Percentiles rank a stretch among this genome's conserved stretches.
phyloP scores from a whole-genome alignment of 2,797 vertebrate genomes.

The Crenichthys baileyi region DNA sequence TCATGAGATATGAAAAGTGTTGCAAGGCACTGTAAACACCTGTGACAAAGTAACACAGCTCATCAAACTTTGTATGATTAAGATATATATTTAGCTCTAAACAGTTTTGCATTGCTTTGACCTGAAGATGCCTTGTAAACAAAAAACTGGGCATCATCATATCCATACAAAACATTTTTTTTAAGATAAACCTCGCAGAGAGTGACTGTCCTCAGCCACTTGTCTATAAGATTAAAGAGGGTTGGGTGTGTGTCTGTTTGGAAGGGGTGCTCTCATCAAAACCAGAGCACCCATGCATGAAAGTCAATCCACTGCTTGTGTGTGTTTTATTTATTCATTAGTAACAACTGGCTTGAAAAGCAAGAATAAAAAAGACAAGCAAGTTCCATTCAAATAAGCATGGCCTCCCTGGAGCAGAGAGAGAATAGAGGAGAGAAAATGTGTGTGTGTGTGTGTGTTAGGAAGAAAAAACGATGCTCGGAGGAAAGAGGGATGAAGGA shows the following conservation, averaged over 20 bases:
- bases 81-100: not conserved
- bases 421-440: constrained; percentile 31
- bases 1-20: not conserved
- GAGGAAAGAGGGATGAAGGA: constrained; percentile 67
- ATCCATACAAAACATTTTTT: constrained; percentile 59
- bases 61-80: not conserved
- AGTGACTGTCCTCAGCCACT: constrained; percentile 72
- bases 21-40: not conserved
- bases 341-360: constrained; percentile 78
- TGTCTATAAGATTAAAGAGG: constrained; percentile 55
- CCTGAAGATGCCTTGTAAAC: constrained; percentile 26
- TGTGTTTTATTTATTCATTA: constrained; percentile 85
- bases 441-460: constrained; percentile 17
- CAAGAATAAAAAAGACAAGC: constrained; percentile 68
- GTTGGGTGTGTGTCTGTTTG: constrained; percentile 4
- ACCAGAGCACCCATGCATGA: constrained; percentile 78
- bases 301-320: constrained; percentile 81
- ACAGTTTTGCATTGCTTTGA: constrained; percentile 37
- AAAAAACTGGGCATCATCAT: constrained; percentile 44
- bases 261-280: constrained; percentile 71
- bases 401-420: constrained; percentile 68
- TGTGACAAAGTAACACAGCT: not conserved
- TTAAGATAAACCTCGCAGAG: constrained; percentile 51
- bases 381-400: constrained; percentile 80
- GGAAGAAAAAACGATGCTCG: constrained; percentile 53